Conservation (phyloP, 1,140 invertebrate species). For the Trissolcus basalis region DNA sequence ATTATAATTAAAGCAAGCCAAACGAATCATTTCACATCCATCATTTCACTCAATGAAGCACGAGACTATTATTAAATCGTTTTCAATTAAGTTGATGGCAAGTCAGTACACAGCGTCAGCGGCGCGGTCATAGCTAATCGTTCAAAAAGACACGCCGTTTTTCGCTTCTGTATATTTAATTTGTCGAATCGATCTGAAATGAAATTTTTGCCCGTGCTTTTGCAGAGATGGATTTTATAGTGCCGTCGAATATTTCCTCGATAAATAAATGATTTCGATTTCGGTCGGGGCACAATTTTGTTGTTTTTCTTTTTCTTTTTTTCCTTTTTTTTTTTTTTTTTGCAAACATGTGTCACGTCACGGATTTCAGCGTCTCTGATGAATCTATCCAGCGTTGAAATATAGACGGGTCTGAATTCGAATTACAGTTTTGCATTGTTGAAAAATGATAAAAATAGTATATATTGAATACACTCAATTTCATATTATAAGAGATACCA, state of each 20-base stretch:
- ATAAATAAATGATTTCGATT: conserved; percentile 23
- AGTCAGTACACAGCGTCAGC: not conserved
- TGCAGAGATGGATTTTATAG: not conserved
- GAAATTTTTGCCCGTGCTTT: conserved; percentile 6
- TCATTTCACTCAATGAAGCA: no score
- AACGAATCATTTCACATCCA: no score
- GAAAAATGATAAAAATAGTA: not conserved
- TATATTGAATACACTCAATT: not conserved
- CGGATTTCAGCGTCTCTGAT: no score
- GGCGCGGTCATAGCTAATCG: conserved; percentile 1
- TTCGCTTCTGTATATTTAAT: conserved; percentile 29
- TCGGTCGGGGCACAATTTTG: no score
- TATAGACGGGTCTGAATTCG: not conserved
- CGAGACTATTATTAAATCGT: no score
- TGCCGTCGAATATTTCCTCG: not conserved
- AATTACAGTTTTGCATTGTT: not conserved
- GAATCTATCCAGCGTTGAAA: no score
- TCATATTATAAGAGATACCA: not conserved
- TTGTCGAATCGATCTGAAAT: conserved; percentile 19
- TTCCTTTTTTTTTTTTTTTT: no score
- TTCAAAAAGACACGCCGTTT: conserved; percentile 1
- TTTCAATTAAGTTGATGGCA: no score
- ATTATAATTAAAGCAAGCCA: no score
- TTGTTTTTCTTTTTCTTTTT: no score
- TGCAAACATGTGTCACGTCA: no score